Base-by-base conservation (phyloP, 2,113 vertebrate species). In the Zingel zingel region DNA sequence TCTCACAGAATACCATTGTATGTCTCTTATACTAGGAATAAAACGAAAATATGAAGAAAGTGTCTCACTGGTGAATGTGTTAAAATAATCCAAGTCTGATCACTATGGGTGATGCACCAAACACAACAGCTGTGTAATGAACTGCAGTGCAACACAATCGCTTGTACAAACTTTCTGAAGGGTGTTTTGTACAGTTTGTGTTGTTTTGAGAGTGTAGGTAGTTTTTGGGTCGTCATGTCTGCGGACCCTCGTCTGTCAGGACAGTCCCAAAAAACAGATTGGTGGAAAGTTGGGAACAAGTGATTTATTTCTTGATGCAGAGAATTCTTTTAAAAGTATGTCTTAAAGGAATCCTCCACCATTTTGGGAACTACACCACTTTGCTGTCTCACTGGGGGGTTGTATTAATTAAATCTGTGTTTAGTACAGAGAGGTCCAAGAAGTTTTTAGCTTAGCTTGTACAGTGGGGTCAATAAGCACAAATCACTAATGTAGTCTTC, bases 21-120 rank as follows among this genome's bases (percentile, higher is more conserved):
- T 92, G 92, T 94, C 91, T 94, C 91, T 93, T 92, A 92, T 92
- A 92, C 81, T 90, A 93, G 91, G 87, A 94, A 94, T 94, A 92
- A 92, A 93, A 89, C 78, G 59, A 84, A 88, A 92, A 83, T 62
- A 88, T 78, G 82, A 86, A 45, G 15, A 67, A 79, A 70, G 58
- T 30, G 86, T 86, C 58, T 85, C 80, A 58, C 19, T 88, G 83
- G 74, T 91, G 54, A 81, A 5, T 88, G 72, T 88, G 65, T 92
- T 53, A n/a, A 19, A 74, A 36, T 73, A 33, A 33, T 73, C 27
- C 2, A 50, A 11, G 48, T 25, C 8, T 18, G 19, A 54, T 77
- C 3, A 6, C 58, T 14, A 2, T 27, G 51, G 36, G 47, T 63
- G 48, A 33, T 23, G 58, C 48, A 76, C 11, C 13, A 21, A 43